Evolutionary conservation across 2,797 vertebrate species (phyloP), one percentile per base, ranked within the genome.

Genomic region (Bufotes viridis): DNA sequence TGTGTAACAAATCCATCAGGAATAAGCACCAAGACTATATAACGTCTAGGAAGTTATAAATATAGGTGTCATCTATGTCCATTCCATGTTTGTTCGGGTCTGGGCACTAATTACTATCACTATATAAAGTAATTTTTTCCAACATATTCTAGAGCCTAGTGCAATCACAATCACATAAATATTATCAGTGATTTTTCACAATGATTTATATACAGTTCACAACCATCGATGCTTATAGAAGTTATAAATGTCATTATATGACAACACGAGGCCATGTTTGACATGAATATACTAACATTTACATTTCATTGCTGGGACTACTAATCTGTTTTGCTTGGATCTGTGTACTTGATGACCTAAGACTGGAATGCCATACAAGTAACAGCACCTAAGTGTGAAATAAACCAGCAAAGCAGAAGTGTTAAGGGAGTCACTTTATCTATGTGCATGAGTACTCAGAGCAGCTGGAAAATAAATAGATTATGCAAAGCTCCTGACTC

Each of bases 391-490:
- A 87, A 18, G 72, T 89, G 88, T 79, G 88, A 89, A 89, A 63
- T 69, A 70, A n/a, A 87, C 29, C 34, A 70, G 80, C 74, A 75
- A 72, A 67, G 6, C 18, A 70, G 67, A 79, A 18, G 88, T 89
- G 88, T 89, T 69, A 83, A 86, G 72, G 79, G 80, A 89, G 80
- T 55, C 84, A 83, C 84, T 87, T 87, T 89, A 87, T 89, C 88
- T 89, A 34, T 57, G 67, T 60, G 22, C 81, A 89, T 70, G 74
- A 86, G 72, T 76, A 26, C 79, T 60, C 17, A 4, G 53, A 83
- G 80, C 88, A 89, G 74, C 79, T 89, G 80, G 74, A 89, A 78
- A 89, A 86, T 89, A 89, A 87, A 89, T 70, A 89, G 84, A 87
- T 89, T 89, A 89, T 89, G 84, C 74, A 79, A 86, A 87, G 74